phyloP scores from a whole-genome alignment of 2,888 invertebrate species.

The Sinohyriopsis cumingii region DNA sequence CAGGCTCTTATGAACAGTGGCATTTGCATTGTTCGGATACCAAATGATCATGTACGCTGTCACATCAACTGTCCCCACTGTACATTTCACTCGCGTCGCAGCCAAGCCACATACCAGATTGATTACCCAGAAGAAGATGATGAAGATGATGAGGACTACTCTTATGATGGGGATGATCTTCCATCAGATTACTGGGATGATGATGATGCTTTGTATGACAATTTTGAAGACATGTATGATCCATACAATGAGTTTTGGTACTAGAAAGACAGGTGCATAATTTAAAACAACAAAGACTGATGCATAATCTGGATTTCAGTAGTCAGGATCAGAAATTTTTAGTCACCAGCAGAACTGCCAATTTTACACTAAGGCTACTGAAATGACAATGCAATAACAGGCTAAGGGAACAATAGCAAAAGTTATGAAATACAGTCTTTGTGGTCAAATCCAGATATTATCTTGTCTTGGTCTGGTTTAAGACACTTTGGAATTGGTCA shows the following conservation, averaged over 20 bases:
- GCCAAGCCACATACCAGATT: conserved; percentile 45
- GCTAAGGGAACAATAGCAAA: too few relatives aligned
- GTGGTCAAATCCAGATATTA: too few relatives aligned
- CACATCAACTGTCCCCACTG: conserved; percentile 58
- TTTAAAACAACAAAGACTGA: too few relatives aligned
- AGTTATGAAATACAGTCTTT: too few relatives aligned
- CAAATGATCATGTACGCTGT: conserved; percentile 44
- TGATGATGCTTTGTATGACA: conserved; percentile 6
- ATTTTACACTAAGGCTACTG: too few relatives aligned
- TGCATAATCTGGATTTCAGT: too few relatives aligned
- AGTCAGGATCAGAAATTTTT: too few relatives aligned
- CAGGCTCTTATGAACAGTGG: conserved; percentile 45
- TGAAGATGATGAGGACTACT: conserved; percentile 41
- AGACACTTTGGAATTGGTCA: too few relatives aligned
- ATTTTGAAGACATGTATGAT: conserved; percentile 14
- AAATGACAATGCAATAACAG: too few relatives aligned
- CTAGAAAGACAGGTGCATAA: too few relatives aligned
- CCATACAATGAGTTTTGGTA: conserved; percentile 13
- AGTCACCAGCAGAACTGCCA: too few relatives aligned
- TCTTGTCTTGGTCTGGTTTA: too few relatives aligned
- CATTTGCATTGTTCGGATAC: conserved; percentile 39
- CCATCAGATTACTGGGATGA: conserved; percentile 43
- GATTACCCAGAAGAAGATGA: conserved; percentile 39
- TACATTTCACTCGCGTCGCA: conserved; percentile 32
- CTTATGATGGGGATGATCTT: conserved; percentile 37